phyloP scores from a whole-genome alignment of 2,888 invertebrate genomes.

The Netelia inedita region DNA sequence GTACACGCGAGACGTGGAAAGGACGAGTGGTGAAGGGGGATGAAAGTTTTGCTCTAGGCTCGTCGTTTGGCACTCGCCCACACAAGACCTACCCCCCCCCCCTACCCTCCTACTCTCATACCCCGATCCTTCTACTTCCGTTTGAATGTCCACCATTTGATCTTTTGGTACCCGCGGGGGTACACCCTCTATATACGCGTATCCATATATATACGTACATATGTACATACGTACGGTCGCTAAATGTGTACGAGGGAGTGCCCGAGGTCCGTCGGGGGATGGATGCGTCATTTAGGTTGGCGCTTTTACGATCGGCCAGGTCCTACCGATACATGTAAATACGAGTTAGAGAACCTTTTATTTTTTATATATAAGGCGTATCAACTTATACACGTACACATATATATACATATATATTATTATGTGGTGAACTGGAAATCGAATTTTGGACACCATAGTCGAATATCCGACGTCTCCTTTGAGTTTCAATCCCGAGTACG shows the following conservation, averaged over 20 bases:
- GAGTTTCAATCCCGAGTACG: no score
- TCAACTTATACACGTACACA: slow-evolving; percentile 4
- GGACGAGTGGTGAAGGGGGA: slow-evolving; percentile 45
- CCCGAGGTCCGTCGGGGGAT: slow-evolving; percentile 34
- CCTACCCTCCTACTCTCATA: not conserved
- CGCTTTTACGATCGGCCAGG: slow-evolving; percentile 71
- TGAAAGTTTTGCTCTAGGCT: slow-evolving; percentile 38
- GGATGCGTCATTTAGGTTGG: slow-evolving; percentile 45
- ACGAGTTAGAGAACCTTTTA: slow-evolving; percentile 59
- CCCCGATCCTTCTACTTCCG: slow-evolving; percentile 51
- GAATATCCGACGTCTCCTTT: not conserved
- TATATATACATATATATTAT: not conserved
- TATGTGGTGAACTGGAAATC: not conserved
- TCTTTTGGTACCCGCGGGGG: slow-evolving; percentile 63
- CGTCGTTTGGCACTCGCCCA: slow-evolving; percentile 56
- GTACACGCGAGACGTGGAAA: slow-evolving; percentile 57
- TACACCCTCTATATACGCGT: slow-evolving; percentile 7
- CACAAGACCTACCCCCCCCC: slow-evolving; percentile 22
- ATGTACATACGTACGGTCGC: not conserved
- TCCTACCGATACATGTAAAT: slow-evolving; percentile 73
- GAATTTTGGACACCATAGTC: not conserved
- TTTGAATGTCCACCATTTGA: slow-evolving; percentile 71
- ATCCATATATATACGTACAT: not conserved
- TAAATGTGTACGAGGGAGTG: not conserved
- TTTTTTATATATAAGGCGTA: slow-evolving; percentile 41